These are phyloP conservation scores for Neomorphus geoffroyi DNA, from an alignment of 2,797 vertebrate genomes.

Conservation along the genomic window DNA sequence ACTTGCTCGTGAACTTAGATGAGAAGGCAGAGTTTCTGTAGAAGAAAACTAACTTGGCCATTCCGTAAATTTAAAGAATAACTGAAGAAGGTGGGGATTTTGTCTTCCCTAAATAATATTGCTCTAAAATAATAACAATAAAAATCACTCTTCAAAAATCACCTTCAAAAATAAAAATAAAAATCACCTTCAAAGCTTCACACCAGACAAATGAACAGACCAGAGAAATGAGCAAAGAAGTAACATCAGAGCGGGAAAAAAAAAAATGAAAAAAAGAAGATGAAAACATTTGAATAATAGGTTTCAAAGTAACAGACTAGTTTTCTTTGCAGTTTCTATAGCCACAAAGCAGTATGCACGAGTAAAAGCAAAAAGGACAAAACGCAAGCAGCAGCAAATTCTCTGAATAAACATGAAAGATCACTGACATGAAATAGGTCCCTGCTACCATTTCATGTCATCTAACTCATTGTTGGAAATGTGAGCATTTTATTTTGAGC, in stretches of 20 bases:
- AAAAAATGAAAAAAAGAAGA: background rate
- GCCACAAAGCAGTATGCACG: background rate
- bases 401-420: constrained; percentile 30
- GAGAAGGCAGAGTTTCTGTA: background rate
- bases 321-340: constrained; percentile 8
- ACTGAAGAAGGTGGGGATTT: background rate
- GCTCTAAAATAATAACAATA: background rate
- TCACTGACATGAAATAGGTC: background rate
- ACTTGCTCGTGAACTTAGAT: background rate
- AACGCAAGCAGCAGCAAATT: background rate
- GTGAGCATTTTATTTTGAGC: background rate
- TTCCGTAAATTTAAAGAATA: background rate
- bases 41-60: background rate
- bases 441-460: background rate
- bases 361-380: constrained; percentile 36
- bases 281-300: background rate
- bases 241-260: fast-evolving
- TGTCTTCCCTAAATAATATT: background rate
- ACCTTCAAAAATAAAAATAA: no score
- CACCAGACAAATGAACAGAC: background rate
- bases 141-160: fast-evolving
- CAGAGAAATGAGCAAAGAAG: background rate
- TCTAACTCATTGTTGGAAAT: constrained; percentile 15
- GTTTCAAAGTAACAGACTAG: background rate
- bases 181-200: background rate